These are phyloP conservation scores for Platerodrilus igneus DNA, from an alignment of 2,888 invertebrate genomes.

Conservation along the genomic window DNA sequence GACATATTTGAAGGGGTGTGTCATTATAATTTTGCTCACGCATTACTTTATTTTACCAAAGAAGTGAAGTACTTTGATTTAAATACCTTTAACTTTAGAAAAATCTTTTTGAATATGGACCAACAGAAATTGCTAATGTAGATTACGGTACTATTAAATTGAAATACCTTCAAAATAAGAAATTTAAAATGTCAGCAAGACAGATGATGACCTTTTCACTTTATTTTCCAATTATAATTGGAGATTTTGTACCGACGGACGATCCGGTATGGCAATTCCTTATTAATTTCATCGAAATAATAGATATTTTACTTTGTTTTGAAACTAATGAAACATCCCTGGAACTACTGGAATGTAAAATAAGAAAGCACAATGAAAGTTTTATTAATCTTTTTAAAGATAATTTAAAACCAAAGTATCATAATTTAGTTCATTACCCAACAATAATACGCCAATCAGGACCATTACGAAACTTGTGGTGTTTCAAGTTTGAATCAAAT, in stretches of 20 bases:
- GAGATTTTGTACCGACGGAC: constrained; percentile 25
- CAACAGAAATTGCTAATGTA: constrained; percentile 15
- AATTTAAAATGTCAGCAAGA: constrained; percentile 21
- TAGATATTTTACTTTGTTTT: constrained; percentile 21
- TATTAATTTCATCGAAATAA: constrained; percentile 25
- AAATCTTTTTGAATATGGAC: constrained; percentile 19
- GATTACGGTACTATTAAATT: too few species aligned
- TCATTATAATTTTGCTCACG: constrained; percentile 10
- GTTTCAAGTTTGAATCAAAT: constrained; percentile 28
- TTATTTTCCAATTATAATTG: constrained; percentile 28
- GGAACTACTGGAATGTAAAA: constrained; percentile 15
- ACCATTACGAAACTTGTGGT: constrained; percentile 26
- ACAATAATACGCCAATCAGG: constrained; percentile 26
- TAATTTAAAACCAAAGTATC: constrained; percentile 27
- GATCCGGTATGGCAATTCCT: constrained; percentile 28
- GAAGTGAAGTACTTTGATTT: constrained; percentile 19
- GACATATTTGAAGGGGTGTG: too few species aligned
- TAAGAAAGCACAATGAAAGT: constrained; percentile 19
- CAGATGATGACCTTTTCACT: constrained; percentile 26
- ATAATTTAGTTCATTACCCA: constrained; percentile 29
- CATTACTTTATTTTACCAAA: constrained; percentile 11
- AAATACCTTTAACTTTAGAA: constrained; percentile 11
- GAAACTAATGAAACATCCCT: constrained; percentile 15
- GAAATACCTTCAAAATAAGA: constrained; percentile 12
- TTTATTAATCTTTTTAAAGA: constrained; percentile 20